Base-by-base conservation (phyloP, 2,888 invertebrate species). In the Athalia cordata region DNA sequence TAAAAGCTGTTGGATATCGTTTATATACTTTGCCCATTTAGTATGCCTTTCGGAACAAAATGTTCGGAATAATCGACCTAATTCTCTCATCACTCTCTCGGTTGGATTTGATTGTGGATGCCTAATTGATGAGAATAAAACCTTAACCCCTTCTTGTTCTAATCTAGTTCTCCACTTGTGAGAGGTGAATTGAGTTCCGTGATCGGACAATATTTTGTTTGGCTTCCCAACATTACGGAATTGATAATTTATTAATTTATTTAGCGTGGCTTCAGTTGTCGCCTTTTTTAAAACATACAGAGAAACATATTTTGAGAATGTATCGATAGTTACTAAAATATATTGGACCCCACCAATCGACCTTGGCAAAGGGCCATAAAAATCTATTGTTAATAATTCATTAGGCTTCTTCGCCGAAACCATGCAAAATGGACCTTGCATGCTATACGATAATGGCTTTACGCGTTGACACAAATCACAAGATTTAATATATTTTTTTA, bases 401-500 rank as follows among this genome's bases (percentile, higher is more conserved):
- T 15, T 15, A 9, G 61, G 72, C 49, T 7, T 6, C 15, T 66
- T 49, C 49, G 9, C 3, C 7, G 11, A 13, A 3, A 43, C 13
- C 7, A 49, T 6, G 4, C n/a, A 6, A 4, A n/a, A 6, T 67
- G 9, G 1, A 5, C n/a, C 2, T 0, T 45, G 4, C 5, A 55
- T 43, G 9, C 13, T 70, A 0, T 11, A 3, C 15, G 50, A 8
- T 8, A 49, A 1, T 5, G 29, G 0, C 68, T 79, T 77, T 0
- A 55, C n/a, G 50, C 79, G 79, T 61, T 82, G 81, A 67, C 83
- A 83, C 3, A 82, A 11, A 64, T 83, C 82, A 43, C 82, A 82
- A 0, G 61, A 13, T 13, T 62, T 13, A 0, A 81, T 50, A 50
- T 65, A 64, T 9, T 29, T 67, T n/a, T 72, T n/a, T n/a, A n/a